Base-by-base conservation (phyloP, 92 coral and sea anemone species). In the Anthopleura xanthogrammica region DNA sequence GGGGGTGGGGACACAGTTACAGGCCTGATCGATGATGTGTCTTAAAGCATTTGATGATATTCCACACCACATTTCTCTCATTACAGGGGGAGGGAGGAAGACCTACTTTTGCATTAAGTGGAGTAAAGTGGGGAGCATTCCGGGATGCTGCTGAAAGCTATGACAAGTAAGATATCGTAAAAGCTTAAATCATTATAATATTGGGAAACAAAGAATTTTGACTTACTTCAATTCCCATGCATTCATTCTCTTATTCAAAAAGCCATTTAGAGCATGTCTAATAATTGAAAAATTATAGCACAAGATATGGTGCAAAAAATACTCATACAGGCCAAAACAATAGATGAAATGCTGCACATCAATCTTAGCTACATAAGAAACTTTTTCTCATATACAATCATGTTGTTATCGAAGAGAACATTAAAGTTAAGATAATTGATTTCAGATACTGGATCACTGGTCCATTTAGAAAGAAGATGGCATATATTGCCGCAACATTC, bases 91-190 rank as follows among this genome's bases (percentile, higher is more conserved):
- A 78, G 16, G 95, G 87, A 82, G 98, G 99, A 75, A 83, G 94
- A 71, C 89, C 98, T 14, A 96, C 98, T 3, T 96, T 92, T 86
- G 99, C 98, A 6, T 48, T 96, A 83, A 87, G 90, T 57, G 90
- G 90, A 54, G 80, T 96, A 16, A 92, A 92, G 52, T 96, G 99
- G 99, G 99, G 99, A 72, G 93, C 95, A 12, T 94, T 96, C 79
- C 87, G 95, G 83, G 99, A 96, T 90, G 95, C 99, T 8, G 89
- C 90, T 58, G 93, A 92, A 82, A 94, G 87, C 76, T 82, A 94
- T 82, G 97, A 95, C 85, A 92, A 92, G 92, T 90, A 86, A 57
- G 91, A 70, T 16, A 46, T 46, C 50, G 9, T 46, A 9, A 46
- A 46, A 46, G 9, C 7, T 9, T 46, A 46, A 5, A 46, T 46